Conservation (phyloP, 2,888 invertebrate species). For the Allygus modestus region DNA sequence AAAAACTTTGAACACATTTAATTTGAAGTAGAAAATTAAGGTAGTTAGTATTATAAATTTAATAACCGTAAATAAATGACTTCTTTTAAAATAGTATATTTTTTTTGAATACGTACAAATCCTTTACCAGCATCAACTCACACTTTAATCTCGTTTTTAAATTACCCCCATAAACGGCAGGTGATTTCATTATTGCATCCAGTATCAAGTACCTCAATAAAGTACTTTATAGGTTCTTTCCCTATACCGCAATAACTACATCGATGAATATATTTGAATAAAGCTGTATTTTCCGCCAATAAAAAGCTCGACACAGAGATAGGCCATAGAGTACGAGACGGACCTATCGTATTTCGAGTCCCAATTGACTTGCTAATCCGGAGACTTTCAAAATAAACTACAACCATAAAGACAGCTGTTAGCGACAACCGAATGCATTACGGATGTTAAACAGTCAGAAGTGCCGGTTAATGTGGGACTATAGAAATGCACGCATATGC, state of each 20-base stretch:
- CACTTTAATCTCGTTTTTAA: too few relatives aligned
- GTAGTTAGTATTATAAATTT: too few relatives aligned
- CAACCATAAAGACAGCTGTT: constrained; percentile 40
- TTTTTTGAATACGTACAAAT: too few relatives aligned
- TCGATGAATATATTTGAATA: constrained; percentile 20
- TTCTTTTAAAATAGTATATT: too few relatives aligned
- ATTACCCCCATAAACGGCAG: too few relatives aligned
- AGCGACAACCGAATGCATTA: constrained; percentile 36
- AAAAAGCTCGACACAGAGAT: neutral
- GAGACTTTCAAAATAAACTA: constrained; percentile 20
- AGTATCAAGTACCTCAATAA: neutral
- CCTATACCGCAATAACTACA: neutral
- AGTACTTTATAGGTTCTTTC: neutral
- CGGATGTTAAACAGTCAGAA: neutral
- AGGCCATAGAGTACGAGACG: constrained; percentile 11
- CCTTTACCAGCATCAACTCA: too few relatives aligned
- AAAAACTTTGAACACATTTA: too few relatives aligned
- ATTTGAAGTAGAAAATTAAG: too few relatives aligned
- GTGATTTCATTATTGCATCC: too few relatives aligned
- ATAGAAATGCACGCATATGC: neutral
- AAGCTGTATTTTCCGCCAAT: neutral
- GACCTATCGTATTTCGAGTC: constrained; percentile 29
- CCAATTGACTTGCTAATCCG: constrained; percentile 51
- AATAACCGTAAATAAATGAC: too few relatives aligned
- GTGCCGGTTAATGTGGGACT: constrained; percentile 6